Percentiles rank a stretch among this genome's conserved stretches.
phyloP scores from a whole-genome alignment of 35 echinoderm and acorn worm species.

The Heliocidaris tuberculata region DNA sequence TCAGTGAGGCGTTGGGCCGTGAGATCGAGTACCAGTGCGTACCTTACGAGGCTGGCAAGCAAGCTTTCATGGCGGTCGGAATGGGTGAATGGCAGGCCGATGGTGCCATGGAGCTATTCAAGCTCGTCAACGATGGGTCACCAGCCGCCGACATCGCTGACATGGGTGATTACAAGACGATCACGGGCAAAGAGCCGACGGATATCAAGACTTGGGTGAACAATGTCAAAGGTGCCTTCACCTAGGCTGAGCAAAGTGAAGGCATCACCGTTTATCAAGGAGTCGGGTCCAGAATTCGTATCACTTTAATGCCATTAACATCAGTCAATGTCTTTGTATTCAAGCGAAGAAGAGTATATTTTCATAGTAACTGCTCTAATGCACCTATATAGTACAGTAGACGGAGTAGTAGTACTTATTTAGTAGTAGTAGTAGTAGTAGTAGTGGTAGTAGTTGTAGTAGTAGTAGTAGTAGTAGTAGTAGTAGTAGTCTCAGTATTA shows the following conservation, averaged over 20 bases:
- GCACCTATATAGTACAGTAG: too few relatives aligned
- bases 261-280: too few relatives aligned
- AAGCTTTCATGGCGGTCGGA: not conserved
- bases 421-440: too few relatives aligned
- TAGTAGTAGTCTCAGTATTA: too few relatives aligned
- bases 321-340: too few relatives aligned
- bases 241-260: not conserved
- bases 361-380: too few relatives aligned
- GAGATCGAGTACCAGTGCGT: conserved; percentile 8
- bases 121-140: conserved; percentile 42
- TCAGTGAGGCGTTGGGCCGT: conserved; percentile 18
- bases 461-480: too few relatives aligned
- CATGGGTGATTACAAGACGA: conserved; percentile 47
- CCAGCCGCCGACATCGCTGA: conserved; percentile 26
- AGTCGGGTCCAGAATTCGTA: too few relatives aligned
- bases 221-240: not conserved
- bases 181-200: conserved; percentile 49
- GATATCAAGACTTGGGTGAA: not conserved
- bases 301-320: too few relatives aligned
- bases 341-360: too few relatives aligned
- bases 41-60: conserved; percentile 12
- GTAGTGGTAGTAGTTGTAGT: too few relatives aligned
- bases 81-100: conserved; percentile 51
- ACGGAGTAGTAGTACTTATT: too few relatives aligned
- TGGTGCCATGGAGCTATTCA: conserved; percentile 23